Evolutionary conservation across 30 jellyfish, hydroid and myxozoan species (phyloP).

Genomic region (Chrysaora quinquecirrha): DNA sequence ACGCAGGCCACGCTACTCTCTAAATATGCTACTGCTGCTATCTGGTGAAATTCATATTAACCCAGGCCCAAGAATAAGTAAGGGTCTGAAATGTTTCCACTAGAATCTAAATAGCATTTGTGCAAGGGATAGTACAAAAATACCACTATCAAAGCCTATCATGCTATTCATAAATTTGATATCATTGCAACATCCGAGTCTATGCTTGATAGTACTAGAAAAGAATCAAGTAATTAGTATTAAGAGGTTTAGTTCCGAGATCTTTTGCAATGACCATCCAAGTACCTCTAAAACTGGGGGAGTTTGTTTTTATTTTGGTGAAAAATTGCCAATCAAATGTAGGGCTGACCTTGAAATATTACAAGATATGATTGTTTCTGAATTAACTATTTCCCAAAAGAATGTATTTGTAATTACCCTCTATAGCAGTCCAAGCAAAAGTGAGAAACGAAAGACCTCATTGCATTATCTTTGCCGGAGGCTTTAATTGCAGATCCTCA

Average conservation of each 20-base stretch:
- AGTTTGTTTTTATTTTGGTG: conserved; percentile 23
- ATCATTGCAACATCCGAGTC: conserved; percentile 11
- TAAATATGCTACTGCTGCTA: too few relatives aligned
- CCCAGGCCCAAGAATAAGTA: too few relatives aligned
- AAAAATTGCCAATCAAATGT: conserved; percentile 46
- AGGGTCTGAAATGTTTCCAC: neutral
- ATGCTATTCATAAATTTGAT: conserved; percentile 28
- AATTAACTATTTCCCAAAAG: conserved; percentile 16
- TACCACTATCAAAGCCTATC: conserved; percentile 19
- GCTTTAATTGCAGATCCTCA: too few relatives aligned
- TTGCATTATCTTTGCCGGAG: too few relatives aligned
- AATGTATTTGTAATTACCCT: conserved; percentile 6
- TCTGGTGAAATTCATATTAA: too few relatives aligned
- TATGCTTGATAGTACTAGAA: conserved; percentile 27
- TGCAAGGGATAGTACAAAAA: too few relatives aligned
- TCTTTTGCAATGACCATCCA: conserved; percentile 10
- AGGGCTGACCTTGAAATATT: too few relatives aligned
- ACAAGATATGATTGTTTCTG: conserved; percentile 23
- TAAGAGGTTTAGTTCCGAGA: conserved; percentile 18
- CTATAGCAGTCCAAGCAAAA: conserved; percentile 22
- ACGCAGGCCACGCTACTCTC: too few relatives aligned
- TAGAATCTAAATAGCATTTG: too few relatives aligned
- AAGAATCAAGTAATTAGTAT: neutral
- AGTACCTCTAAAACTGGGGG: too few relatives aligned
- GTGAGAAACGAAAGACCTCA: conserved; percentile 10